Evolutionary conservation across 2,113 vertebrate genomes (phyloP), one percentile per base, ranked within the genome.

Genomic region (Emberiza fucata): DNA sequence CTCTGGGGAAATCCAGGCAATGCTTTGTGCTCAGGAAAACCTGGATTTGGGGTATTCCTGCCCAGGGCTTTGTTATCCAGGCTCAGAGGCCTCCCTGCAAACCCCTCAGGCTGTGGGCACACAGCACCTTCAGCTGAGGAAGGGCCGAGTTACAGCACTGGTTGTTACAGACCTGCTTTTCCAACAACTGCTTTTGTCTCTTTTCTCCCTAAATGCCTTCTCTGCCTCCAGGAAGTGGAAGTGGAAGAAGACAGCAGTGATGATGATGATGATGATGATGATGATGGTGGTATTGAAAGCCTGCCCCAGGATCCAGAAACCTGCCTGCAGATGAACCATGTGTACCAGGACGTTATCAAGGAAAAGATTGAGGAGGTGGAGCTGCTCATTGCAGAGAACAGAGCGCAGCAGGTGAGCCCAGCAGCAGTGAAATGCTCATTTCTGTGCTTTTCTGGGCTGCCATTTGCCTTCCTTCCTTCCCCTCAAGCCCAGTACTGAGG

Each of bases 301-400:
- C 97, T 99, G 35, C 98, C 98, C 0, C 96, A 98, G 60, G 95
- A 98, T 69, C 94, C 98, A 0, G 98, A 99, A 90, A 98, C 98
- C 0, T 99, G 99, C 61, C 92, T 99, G 85, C 98, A 98, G 85
- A 98, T 99, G 97, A 99, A 99, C 97, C 95, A 98, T 31, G 98
- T 99, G 33, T 99, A 99, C 86, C 99, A 99, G 82, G 98, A 99
- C 24, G 97, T 99, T 22, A 87, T 99, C 71, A 98, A 96, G 53
- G 99, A 99, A 87, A 99, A 98, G 88, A 95, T 99, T 33, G 95
- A 97, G 1, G 98, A 98, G 45, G 88, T 98, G 5, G 94, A 97
- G 77, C 71, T 92, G 40, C 94, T 98, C 37, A 90, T 99, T 63
- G 95, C 95, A 7, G 98, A 98, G 47, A 99, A 99, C 93, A 98